Evolutionary conservation across 2,888 invertebrate genomes (phyloP).

Genomic region (Parasteatoda lunata): DNA sequence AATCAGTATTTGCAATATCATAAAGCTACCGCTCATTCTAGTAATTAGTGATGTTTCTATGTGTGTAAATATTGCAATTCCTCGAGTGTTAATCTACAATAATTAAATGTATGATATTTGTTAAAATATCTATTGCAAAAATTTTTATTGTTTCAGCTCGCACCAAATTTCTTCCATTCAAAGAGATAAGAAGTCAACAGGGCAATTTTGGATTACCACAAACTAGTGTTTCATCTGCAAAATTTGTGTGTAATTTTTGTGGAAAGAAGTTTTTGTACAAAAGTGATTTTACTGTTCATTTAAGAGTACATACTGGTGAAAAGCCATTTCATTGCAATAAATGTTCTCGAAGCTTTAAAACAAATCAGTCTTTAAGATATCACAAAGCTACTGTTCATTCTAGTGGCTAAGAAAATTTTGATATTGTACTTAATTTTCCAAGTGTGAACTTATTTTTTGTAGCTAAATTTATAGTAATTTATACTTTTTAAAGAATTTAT

Average conservation of each 20-base stretch:
- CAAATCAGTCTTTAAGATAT: conserved; percentile 18
- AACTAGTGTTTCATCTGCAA: background rate
- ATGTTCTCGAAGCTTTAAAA: conserved; percentile 17
- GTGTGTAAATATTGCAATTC: background rate
- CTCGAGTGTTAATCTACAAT: too few species aligned
- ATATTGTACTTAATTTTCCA: background rate
- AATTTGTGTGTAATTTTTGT: conserved; percentile 19
- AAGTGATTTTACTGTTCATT: background rate
- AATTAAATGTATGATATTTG: too few species aligned
- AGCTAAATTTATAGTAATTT: too few species aligned
- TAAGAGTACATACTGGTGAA: conserved; percentile 22
- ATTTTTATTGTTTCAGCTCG: background rate
- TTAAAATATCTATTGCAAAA: too few species aligned
- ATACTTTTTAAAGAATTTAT: too few species aligned
- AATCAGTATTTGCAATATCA: conserved; percentile 24
- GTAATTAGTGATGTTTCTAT: background rate
- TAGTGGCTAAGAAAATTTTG: background rate
- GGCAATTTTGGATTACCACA: background rate
- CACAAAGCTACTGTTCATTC: conserved; percentile 7
- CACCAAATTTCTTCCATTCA: background rate
- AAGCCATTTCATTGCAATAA: conserved; percentile 24
- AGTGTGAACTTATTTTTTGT: too few species aligned
- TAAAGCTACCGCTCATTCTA: background rate
- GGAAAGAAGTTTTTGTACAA: conserved; percentile 5
- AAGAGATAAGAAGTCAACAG: background rate